phyloP scores from a whole-genome alignment of 1,140 invertebrate genomes.

The Dreissena rostriformis region DNA sequence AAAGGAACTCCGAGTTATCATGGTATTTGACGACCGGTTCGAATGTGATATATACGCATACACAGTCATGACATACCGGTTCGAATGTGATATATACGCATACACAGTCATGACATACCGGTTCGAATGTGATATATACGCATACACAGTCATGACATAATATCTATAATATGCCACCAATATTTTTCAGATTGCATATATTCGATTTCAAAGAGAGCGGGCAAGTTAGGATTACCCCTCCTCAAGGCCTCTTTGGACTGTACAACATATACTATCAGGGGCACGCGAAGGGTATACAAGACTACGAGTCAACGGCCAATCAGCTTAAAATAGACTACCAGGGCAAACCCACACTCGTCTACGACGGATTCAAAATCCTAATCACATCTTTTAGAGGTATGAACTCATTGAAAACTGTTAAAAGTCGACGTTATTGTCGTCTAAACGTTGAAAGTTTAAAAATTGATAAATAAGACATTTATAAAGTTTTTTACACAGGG shows the following conservation, averaged over 20 bases:
- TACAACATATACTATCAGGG: slow-evolving; percentile 42
- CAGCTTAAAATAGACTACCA: slow-evolving; percentile 47
- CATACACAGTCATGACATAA: no score
- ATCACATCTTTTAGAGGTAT: slow-evolving; percentile 52
- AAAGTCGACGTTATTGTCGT: no score
- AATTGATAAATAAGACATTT: neutral
- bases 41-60: no score
- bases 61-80: no score
- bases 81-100: no score
- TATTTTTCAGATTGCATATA: slow-evolving; percentile 44
- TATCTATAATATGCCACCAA: no score
- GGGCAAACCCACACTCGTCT: slow-evolving; percentile 42
- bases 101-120: no score
- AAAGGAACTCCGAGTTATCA: no score
- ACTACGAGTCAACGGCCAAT: slow-evolving; percentile 40
- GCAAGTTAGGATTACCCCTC: slow-evolving; percentile 14
- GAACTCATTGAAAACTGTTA: neutral
- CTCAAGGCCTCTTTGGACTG: slow-evolving; percentile 43
- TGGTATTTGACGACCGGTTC: no score
- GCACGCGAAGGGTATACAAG: neutral
- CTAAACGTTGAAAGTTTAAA: no score
- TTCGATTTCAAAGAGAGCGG: slow-evolving; percentile 33
- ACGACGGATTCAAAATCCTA: slow-evolving; percentile 50
- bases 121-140: no score
- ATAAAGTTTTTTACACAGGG: neutral